These are phyloP conservation scores for Onychomys leucogaster DNA, from an alignment of 2,797 vertebrate species.

Conservation along the genomic window DNA sequence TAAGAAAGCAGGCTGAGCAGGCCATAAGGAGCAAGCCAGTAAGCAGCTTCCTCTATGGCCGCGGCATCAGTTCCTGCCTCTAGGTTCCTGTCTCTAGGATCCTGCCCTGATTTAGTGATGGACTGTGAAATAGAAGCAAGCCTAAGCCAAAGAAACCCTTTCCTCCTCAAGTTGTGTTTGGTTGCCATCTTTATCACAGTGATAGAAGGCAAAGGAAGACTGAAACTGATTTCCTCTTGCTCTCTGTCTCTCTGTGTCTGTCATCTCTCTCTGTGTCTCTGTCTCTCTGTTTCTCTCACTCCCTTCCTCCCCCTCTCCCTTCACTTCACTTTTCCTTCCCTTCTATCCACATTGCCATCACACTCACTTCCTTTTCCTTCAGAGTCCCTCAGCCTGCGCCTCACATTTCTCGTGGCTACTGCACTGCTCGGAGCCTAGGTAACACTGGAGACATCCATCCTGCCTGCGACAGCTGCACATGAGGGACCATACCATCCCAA, in stretches of 20 bases:
- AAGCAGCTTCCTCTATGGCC: background rate
- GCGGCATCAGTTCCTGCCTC: background rate
- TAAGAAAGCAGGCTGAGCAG: background rate
- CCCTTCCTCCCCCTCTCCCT: accelerated
- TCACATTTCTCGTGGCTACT: accelerated
- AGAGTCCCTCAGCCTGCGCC: background rate
- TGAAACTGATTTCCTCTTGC: background rate
- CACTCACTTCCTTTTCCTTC: background rate
- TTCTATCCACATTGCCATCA: background rate
- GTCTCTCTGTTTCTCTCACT: too few relatives aligned
- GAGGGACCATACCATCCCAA: too few relatives aligned
- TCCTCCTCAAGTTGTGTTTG: background rate
- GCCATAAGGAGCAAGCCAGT: background rate
- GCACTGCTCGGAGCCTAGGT: background rate
- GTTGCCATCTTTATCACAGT: background rate
- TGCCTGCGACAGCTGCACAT: background rate
- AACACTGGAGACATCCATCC: background rate
- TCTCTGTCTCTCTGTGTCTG: accelerated
- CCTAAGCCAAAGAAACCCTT: background rate
- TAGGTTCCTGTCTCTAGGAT: background rate
- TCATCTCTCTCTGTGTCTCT: too few relatives aligned
- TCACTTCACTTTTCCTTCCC: background rate
- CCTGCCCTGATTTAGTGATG: background rate
- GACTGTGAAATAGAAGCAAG: background rate
- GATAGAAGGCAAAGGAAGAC: background rate